Percentiles rank a stretch among this genome's conserved stretches.
Conservation (phyloP, 2,888 invertebrate species). For the Herminia tarsipennalis region DNA sequence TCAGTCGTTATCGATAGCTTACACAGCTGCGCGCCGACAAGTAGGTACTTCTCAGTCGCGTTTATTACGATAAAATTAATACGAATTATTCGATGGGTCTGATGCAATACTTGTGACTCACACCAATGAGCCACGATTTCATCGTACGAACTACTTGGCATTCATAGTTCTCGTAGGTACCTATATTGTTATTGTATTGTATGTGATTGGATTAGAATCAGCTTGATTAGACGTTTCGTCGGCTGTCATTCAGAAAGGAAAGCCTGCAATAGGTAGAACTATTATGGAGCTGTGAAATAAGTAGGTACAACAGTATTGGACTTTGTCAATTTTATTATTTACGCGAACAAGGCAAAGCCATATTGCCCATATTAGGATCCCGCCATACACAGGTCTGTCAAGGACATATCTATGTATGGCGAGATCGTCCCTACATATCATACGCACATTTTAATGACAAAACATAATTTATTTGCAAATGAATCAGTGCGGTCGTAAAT, state of each 20-base stretch:
- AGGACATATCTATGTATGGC: conserved; percentile 17
- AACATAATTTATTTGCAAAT: conserved; percentile 46
- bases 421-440: no score
- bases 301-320: no score
- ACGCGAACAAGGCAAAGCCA: no score
- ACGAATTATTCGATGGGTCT: conserved; percentile 45
- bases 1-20: conserved; percentile 69
- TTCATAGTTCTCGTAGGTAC: conserved; percentile 34
- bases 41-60: conserved; percentile 37
- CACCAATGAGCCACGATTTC: conserved; percentile 31
- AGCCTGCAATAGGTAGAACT: neutral
- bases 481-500: conserved; percentile 50
- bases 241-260: conserved; percentile 1
- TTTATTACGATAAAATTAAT: conserved; percentile 65
- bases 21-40: conserved; percentile 63
- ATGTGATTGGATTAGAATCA: conserved; percentile 19
- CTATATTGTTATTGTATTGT: conserved; percentile 35
- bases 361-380: no score
- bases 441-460: conserved; percentile 23
- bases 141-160: conserved; percentile 23
- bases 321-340: no score
- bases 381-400: no score
- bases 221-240: conserved; percentile 3
- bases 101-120: conserved; percentile 53
- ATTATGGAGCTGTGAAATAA: no score